A percentile compares a stretch with the other conserved stretches of the same genome.
phyloP scores from a whole-genome alignment of 2,113 vertebrate genomes.

The Pogonocichla stellata region DNA sequence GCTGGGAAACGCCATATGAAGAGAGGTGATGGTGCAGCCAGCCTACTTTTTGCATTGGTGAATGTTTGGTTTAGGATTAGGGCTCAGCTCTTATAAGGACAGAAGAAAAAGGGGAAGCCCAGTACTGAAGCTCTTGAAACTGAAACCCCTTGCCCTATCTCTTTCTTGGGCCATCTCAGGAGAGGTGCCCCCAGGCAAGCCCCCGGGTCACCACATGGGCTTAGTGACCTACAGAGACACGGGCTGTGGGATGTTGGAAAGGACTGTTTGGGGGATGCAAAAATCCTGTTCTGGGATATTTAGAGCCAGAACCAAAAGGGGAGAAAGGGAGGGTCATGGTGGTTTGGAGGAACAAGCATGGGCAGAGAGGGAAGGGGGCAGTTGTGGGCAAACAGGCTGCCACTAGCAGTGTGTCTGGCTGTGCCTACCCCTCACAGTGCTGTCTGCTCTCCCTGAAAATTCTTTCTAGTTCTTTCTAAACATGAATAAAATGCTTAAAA shows the following conservation, averaged over 20 bases:
- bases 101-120: background rate
- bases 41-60: accelerated
- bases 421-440: accelerated
- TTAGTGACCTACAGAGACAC: background rate
- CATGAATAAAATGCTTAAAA: background rate
- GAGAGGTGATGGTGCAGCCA: background rate
- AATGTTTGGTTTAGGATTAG: background rate
- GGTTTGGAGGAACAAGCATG: background rate
- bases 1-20: accelerated
- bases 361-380: background rate
- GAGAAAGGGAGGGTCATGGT: background rate
- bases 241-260: background rate
- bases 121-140: accelerated
- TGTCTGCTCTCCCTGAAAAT: background rate
- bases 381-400: background rate
- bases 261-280: accelerated
- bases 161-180: background rate
- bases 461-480: background rate
- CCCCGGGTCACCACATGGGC: background rate
- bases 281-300: background rate
- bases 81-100: background rate
- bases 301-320: background rate
- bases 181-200: background rate
- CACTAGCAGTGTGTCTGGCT: background rate
- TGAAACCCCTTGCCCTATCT: background rate